Evolutionary conservation across 2,113 vertebrate species (phyloP).

Genomic region (Ginglymostoma cirratum): DNA sequence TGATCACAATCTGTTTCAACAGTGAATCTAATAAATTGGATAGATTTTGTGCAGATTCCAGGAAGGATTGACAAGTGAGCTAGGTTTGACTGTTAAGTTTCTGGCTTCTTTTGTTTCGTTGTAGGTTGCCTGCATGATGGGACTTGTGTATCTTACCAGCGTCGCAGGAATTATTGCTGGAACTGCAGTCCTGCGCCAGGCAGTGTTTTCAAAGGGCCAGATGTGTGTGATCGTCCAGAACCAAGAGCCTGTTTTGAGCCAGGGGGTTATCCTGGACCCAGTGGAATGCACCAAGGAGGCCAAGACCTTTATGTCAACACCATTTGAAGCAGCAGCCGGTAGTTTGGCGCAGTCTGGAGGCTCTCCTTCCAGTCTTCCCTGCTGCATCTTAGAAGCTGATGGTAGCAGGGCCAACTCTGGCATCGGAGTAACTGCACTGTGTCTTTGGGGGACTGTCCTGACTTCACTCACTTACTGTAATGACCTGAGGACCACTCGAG

Average conservation of each 20-base stretch:
- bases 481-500: constrained; percentile 31
- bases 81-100: not conserved
- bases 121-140: constrained; percentile 82
- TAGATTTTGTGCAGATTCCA: not conserved
- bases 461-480: constrained; percentile 58
- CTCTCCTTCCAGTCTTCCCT: constrained; percentile 41
- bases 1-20: not conserved
- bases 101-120: not conserved
- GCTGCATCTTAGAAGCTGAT: constrained; percentile 44
- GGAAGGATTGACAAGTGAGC: not conserved
- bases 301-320: constrained; percentile 41
- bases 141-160: constrained; percentile 79
- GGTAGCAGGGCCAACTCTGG: constrained; percentile 34
- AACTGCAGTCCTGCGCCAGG: constrained; percentile 66
- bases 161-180: constrained; percentile 73
- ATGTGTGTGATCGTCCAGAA: no score
- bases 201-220: constrained; percentile 50
- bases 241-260: not conserved
- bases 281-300: constrained; percentile 42
- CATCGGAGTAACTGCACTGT: constrained; percentile 53
- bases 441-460: constrained; percentile 73
- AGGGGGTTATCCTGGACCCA: constrained; percentile 12
- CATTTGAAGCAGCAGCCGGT: constrained; percentile 29
- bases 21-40: not conserved
- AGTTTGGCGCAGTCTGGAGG: not conserved